These are phyloP conservation scores for Crocodylus rhombifer DNA, from an alignment of 2,797 vertebrate genomes.

Conservation along the genomic window DNA sequence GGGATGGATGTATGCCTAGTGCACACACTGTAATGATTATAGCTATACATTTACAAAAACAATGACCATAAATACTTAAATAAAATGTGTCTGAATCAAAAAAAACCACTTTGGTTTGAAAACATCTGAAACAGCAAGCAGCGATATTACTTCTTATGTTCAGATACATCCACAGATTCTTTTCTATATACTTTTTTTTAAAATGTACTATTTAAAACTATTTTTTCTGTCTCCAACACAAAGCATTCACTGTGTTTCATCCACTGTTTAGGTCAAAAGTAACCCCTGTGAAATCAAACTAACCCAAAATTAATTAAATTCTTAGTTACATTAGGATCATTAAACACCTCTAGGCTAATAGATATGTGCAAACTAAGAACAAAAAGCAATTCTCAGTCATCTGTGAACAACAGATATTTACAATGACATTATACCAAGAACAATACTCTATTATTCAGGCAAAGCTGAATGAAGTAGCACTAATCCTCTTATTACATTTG, in stretches of 20 bases:
- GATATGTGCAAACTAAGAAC: neutral
- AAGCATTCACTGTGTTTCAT: neutral
- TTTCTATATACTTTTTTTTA: neutral
- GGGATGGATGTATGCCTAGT: neutral
- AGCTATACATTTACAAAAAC: neutral
- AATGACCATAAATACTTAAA: neutral
- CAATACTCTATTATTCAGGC: neutral
- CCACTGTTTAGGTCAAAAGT: slow-evolving; percentile 5
- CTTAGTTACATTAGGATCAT: neutral
- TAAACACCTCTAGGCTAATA: slow-evolving; percentile 7
- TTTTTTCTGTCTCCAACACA: neutral
- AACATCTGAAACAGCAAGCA: neutral
- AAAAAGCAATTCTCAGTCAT: neutral
- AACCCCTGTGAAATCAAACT: neutral
- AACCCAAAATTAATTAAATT: neutral
- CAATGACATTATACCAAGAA: neutral
- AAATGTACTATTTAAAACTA: neutral
- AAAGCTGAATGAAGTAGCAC: neutral
- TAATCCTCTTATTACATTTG: neutral
- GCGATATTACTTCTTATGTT: neutral
- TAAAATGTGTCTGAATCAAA: neutral
- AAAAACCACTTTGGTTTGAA: neutral
- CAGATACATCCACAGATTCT: neutral
- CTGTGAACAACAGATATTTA: slow-evolving; percentile 34
- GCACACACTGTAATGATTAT: neutral